Percentiles rank a stretch among this genome's conserved stretches.
phyloP scores from a whole-genome alignment of 2,797 vertebrate species.

The Poliocrania exsul region DNA sequence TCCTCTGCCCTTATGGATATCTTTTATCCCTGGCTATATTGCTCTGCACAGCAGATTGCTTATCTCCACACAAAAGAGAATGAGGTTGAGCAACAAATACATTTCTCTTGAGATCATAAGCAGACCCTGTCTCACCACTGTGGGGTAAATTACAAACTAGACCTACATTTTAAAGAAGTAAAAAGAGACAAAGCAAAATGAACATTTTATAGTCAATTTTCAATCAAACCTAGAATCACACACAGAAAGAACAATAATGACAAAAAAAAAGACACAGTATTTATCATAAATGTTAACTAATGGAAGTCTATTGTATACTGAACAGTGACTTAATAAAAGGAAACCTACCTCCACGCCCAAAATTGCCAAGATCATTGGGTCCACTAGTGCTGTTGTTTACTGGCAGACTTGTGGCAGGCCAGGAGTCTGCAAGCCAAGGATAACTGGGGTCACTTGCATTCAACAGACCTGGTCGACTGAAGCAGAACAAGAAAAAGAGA shows the following conservation, averaged over 20 bases:
- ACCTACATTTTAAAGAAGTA: background rate
- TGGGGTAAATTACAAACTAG: background rate
- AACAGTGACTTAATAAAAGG: background rate
- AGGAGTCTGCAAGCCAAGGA: constrained; percentile 98
- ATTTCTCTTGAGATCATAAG: background rate
- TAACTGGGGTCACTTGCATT: constrained; percentile 93
- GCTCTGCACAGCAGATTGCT: background rate
- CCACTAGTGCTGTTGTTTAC: constrained; percentile 93
- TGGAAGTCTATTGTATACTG: background rate
- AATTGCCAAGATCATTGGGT: constrained; percentile 93
- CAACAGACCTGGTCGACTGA: constrained; percentile 92
- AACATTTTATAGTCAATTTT: background rate
- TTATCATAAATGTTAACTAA: background rate
- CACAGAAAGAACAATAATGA: background rate
- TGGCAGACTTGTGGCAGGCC: constrained; percentile 95
- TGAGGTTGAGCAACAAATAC: background rate
- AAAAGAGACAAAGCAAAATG: background rate
- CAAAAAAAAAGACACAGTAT: background rate
- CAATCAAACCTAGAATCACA: background rate
- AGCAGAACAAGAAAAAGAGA: constrained; percentile 38
- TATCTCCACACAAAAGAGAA: background rate
- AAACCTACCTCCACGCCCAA: constrained; percentile 90
- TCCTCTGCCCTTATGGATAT: background rate
- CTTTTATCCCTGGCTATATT: background rate
- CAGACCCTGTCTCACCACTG: background rate